Evolutionary conservation across 2,797 vertebrate species (phyloP).

Genomic region (Falco cherrug): DNA sequence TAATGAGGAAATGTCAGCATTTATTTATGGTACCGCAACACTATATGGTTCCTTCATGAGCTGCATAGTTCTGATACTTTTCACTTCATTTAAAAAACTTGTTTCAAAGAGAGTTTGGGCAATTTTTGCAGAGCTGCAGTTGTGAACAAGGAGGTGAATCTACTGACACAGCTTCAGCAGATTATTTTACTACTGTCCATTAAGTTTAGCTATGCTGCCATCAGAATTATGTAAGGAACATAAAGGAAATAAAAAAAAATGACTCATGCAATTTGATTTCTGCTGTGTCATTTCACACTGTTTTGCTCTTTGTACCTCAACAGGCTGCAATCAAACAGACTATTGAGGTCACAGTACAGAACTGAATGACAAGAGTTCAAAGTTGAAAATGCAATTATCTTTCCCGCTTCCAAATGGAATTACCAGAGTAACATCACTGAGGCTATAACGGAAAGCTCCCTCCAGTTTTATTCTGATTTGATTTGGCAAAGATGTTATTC

Average conservation of each 20-base stretch:
- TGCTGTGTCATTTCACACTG: slow-evolving; percentile 55
- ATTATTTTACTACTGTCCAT: slow-evolving; percentile 48
- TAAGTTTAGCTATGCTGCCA: slow-evolving; percentile 50
- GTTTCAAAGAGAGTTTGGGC: slow-evolving; percentile 37
- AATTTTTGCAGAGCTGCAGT: slow-evolving; percentile 48
- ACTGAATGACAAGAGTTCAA: slow-evolving; percentile 34
- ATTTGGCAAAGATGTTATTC: background rate
- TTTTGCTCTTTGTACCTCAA: slow-evolving; percentile 11
- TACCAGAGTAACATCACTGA: background rate
- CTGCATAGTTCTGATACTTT: background rate
- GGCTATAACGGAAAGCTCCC: background rate
- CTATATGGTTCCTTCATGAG: slow-evolving; percentile 22
- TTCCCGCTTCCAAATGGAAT: slow-evolving; percentile 27
- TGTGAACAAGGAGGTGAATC: slow-evolving; percentile 29
- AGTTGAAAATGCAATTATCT: slow-evolving; percentile 55
- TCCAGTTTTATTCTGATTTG: slow-evolving; percentile 17
- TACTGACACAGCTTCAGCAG: slow-evolving; percentile 42
- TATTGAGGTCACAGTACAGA: slow-evolving; percentile 35
- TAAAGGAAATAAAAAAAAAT: slow-evolving; percentile 33
- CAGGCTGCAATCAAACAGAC: slow-evolving; percentile 16
- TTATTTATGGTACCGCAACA: slow-evolving; percentile 9
- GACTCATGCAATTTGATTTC: slow-evolving; percentile 56
- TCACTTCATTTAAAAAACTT: slow-evolving; percentile 38
- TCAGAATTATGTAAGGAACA: slow-evolving; percentile 42
- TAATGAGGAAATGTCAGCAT: slow-evolving; percentile 3